These are phyloP conservation scores for Ganaspis brasiliensis DNA, from an alignment of 2,888 invertebrate genomes.

Conservation along the genomic window DNA sequence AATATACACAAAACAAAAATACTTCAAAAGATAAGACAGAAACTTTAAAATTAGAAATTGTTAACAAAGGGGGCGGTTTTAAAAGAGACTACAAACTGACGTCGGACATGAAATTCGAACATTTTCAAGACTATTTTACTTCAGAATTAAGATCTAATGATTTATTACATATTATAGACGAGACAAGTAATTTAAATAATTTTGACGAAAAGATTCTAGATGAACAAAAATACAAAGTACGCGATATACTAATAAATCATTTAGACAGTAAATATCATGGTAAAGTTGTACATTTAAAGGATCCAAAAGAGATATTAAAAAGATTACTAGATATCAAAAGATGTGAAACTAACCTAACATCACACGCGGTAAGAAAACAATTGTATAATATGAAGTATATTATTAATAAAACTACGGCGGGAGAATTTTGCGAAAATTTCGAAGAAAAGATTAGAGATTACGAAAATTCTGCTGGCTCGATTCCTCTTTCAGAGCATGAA, in stretches of 20 bases:
- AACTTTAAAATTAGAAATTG: slow-evolving; percentile 44
- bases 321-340: slow-evolving; percentile 57
- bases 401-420: slow-evolving; percentile 52
- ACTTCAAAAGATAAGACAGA: slow-evolving; percentile 6
- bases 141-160: slow-evolving; percentile 41
- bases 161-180: slow-evolving; percentile 30
- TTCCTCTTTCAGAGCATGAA: slow-evolving; percentile 55
- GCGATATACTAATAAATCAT: slow-evolving; percentile 60
- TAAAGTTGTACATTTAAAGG: slow-evolving; percentile 53
- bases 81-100: slow-evolving; percentile 46
- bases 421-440: slow-evolving; percentile 49
- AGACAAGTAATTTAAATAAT: neutral
- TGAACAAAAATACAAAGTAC: slow-evolving; percentile 57
- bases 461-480: slow-evolving; percentile 50
- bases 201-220: slow-evolving; percentile 49
- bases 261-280: slow-evolving; percentile 57
- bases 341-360: slow-evolving; percentile 56
- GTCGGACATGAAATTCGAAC: slow-evolving; percentile 44
- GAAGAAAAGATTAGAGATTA: slow-evolving; percentile 51
- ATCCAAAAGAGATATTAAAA: slow-evolving; percentile 57
- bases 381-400: slow-evolving; percentile 55
- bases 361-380: slow-evolving; percentile 52
- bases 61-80: slow-evolving; percentile 36
- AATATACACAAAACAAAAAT: too few relatives aligned
- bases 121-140: slow-evolving; percentile 48